Base-by-base conservation (phyloP, 2,888 invertebrate species). In the Drosophila hawaiiensis region DNA sequence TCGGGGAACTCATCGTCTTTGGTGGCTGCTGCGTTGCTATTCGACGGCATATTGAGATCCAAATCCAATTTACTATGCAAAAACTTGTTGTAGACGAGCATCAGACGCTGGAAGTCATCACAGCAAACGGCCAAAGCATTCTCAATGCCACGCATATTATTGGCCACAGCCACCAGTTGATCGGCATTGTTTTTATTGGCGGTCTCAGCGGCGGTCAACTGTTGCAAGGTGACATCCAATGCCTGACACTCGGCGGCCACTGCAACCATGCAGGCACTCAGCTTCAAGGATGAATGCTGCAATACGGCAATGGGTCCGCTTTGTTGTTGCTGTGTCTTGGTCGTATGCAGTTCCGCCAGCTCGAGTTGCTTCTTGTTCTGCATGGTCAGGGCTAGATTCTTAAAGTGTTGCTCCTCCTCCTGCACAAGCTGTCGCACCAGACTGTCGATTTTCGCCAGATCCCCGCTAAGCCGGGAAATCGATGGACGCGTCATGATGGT, bases 11-110 rank as follows among this genome's bases (percentile, higher is more conserved):
- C 92, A 25, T 83, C 80, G 41, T 84, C 81, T 22, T 80, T 78
- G 7, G 59, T 54, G 9, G 73, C 49, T 4, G 73, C 52, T 3
- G 55, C 43, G 4, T 33, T 74, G 14, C 19, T 31, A 1, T 50
- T 33, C 2, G 33, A 47, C 0, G 74, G 61, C 28, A 53, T 37
- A 1, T 61, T 68, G 3, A 74, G 68, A 1, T 82, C 80, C 47
- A 78, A 58, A 39, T 91, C 79, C 56, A 93, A 61, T 74, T 93
- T 91, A 61, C 91, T 91, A 68, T 90, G 89, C 22, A 93, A 73
- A 80, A 92, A 93, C 77, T 93, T 93, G 78, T 92, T 93, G 77
- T 93, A 93, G 4, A 93, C 90, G 63, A 93, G 78, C 91, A 93
- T 93, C 62, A 93, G 76, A 0, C 93, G 91, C 69, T 93, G 93